Base-by-base conservation (phyloP, 2,888 invertebrate species). In the Eucera pruinosa region DNA sequence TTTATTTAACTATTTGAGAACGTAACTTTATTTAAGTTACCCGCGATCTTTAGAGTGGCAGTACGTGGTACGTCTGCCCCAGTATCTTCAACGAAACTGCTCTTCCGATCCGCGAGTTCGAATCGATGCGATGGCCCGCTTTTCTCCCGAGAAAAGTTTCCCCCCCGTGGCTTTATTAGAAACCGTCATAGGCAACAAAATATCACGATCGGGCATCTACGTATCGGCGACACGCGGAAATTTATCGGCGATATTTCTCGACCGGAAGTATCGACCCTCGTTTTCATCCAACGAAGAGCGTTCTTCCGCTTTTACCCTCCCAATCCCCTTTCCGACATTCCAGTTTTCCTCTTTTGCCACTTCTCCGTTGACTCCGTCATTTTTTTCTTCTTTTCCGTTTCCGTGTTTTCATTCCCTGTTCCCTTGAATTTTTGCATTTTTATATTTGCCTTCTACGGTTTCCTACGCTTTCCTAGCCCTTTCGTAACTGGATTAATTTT, bases 221-320 rank as follows among this genome's bases (percentile, higher is more conserved):
- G 50, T 66, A 66, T 54, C 77, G 36, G 27, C 48, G 74, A 68
- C 74, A 68, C 58, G 50, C 64, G 62, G 75, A 64, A 62, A 68
- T 68, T 77, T 77, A 77, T 58, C 30, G 36, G 41, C 30, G 58
- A 54, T 77, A 60, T 74, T 60, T 68, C 58, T 60, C 67, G 47
- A 27, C 36, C 48, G 36, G 64, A 65, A 54, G 64, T 68, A 61
- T 72, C 72, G 58, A 67, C 47, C 60, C 41, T 39, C 66, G 61
- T 66, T 65, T 43, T 69, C 54, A 54, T 70, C 61, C 43, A 50
- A 15, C 43, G 50, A 23, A 1, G 39, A 36, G 41, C 39, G 3
- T 15, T 23, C 47, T 39, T 39, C 45, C 66, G 20, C 36, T 23
- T 11, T 5, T 6, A 30, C 30, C 13, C 41, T 7, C 33, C n/a